Percentiles rank a stretch among this genome's conserved stretches.
Conservation (phyloP, 2,888 invertebrate species). For the Agrypnus murinus region DNA sequence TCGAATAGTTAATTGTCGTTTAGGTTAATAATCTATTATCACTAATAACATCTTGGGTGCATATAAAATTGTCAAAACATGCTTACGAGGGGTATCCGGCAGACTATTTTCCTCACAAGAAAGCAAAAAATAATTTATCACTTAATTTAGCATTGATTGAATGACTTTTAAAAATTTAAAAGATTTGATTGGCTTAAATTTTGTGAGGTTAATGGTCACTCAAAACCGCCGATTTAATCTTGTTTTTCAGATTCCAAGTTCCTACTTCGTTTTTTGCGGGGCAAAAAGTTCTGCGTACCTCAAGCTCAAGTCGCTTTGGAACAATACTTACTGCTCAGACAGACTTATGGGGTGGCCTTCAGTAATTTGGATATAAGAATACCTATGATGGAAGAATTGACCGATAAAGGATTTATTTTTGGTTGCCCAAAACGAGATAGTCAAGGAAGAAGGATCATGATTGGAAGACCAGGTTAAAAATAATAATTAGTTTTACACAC, state of each 20-base stretch:
- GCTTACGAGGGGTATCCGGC: no score
- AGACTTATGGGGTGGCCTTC: conserved; percentile 85
- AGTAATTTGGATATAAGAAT: conserved; percentile 82
- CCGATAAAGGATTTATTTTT: conserved; percentile 84
- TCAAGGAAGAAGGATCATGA: conserved; percentile 82
- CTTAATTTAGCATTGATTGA: no score
- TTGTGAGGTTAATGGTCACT: no score
- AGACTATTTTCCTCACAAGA: no score
- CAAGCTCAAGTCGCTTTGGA: conserved; percentile 86
- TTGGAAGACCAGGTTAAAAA: conserved; percentile 82
- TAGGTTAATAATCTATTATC: conserved; percentile 80
- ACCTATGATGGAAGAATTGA: conserved; percentile 81
- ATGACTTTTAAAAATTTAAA: no score
- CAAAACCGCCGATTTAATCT: conserved; percentile 4
- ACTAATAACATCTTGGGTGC: no score
- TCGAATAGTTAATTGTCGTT: conserved; percentile 79
- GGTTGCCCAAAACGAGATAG: conserved; percentile 85
- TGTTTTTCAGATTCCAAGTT: conserved; percentile 77
- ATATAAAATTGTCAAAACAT: no score
- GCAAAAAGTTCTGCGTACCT: conserved; percentile 86
- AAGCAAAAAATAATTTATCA: no score
- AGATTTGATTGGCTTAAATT: no score
- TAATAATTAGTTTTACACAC: no score
- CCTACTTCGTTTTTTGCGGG: conserved; percentile 84
- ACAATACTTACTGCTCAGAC: conserved; percentile 84